Conservation (phyloP, 2,888 invertebrate species). For the Apamea epomidion region DNA sequence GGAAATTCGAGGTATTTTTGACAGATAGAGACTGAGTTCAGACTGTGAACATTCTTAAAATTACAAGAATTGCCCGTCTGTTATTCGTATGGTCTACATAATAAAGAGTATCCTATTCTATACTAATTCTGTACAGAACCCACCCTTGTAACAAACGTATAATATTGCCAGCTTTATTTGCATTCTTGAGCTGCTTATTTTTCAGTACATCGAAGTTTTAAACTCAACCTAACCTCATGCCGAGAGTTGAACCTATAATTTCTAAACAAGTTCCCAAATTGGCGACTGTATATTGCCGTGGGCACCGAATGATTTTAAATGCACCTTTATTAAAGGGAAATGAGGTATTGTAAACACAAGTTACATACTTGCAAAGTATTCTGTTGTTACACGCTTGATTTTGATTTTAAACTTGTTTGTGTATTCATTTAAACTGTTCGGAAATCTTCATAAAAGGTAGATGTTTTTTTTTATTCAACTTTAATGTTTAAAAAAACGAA, state of each 20-base stretch:
- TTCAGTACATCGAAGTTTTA: constrained; percentile 63
- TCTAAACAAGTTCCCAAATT: constrained; percentile 90
- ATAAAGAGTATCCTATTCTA: background rate
- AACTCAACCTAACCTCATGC: constrained; percentile 77
- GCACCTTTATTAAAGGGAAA: constrained; percentile 86
- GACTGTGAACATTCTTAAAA: too few species aligned
- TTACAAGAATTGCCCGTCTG: too few species aligned
- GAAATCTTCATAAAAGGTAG: background rate
- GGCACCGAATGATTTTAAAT: constrained; percentile 85
- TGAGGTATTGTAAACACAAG: constrained; percentile 88
- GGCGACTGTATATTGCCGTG: constrained; percentile 85
- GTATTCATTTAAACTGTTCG: constrained; percentile 33
- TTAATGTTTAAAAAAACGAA: background rate
- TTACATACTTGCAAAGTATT: constrained; percentile 66
- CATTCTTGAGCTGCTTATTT: constrained; percentile 57
- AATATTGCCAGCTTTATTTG: constrained; percentile 48
- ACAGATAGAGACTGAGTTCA: too few species aligned
- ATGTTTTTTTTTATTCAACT: background rate
- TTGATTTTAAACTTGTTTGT: constrained; percentile 51
- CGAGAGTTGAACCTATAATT: constrained; percentile 87
- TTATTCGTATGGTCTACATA: background rate
- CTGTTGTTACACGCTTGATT: constrained; percentile 57
- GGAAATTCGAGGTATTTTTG: too few species aligned
- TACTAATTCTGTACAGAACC: background rate
- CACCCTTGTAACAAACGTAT: constrained; percentile 7